A percentile compares a stretch with the other conserved stretches of the same genome.
phyloP scores from a whole-genome alignment of 92 coral and sea anemone genomes.

The Palythoa grandiflora region DNA sequence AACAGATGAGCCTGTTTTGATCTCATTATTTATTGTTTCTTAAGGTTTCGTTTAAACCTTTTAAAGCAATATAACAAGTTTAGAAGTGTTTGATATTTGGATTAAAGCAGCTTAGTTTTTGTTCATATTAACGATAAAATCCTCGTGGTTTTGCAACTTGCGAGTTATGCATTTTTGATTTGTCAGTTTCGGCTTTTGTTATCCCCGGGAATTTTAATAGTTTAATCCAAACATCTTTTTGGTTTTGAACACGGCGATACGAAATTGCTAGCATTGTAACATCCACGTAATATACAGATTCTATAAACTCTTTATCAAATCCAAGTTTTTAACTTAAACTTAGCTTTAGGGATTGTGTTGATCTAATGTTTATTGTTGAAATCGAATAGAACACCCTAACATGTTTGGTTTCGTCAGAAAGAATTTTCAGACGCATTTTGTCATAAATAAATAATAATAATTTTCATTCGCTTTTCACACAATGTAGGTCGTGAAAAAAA shows the following conservation, averaged over 20 bases:
- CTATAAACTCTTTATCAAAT: not conserved
- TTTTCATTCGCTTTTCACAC: constrained; percentile 19
- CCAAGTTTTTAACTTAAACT: not conserved
- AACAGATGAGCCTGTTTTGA: constrained; percentile 6
- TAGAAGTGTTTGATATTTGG: not conserved
- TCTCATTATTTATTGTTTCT: constrained; percentile 7
- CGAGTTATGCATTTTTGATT: constrained; percentile 17
- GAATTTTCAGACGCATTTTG: constrained; percentile 35
- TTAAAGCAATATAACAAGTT: not conserved
- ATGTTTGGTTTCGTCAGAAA: constrained; percentile 4
- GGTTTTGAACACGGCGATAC: constrained; percentile 8
- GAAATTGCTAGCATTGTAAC: not conserved
- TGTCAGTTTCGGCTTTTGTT: constrained; percentile 16
- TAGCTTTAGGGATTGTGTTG: not conserved
- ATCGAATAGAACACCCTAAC: not conserved
- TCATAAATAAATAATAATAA: constrained; percentile 45
- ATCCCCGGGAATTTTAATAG: constrained; percentile 41
- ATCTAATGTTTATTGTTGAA: not conserved
- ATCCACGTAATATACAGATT: not conserved
- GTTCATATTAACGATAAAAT: not conserved
- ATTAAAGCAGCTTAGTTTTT: not conserved
- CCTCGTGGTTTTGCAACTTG: constrained; percentile 22
- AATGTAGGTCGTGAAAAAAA: constrained; percentile 12
- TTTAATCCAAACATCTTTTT: constrained; percentile 35
- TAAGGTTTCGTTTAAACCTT: not conserved